These are phyloP conservation scores for Eupithecia abbreviata DNA, from an alignment of 2,888 invertebrate genomes.

Conservation along the genomic window DNA sequence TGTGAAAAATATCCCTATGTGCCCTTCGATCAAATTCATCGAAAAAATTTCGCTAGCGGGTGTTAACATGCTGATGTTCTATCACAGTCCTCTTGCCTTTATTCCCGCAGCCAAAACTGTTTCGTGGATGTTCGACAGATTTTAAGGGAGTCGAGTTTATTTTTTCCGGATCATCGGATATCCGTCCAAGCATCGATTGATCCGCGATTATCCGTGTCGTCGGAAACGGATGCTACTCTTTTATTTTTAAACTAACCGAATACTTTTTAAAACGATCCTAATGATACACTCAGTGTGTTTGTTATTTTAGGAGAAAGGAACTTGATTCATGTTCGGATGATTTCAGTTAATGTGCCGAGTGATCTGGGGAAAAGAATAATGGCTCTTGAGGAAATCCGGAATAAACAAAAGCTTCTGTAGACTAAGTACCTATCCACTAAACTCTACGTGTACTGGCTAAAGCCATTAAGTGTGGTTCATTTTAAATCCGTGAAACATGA, in stretches of 20 bases:
- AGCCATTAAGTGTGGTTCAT: neutral
- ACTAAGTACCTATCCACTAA: neutral
- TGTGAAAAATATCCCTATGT: neutral
- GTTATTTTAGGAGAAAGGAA: constrained; percentile 56
- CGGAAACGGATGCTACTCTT: constrained; percentile 66
- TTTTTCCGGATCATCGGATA: constrained; percentile 53
- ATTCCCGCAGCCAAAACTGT: neutral
- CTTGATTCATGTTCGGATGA: constrained; percentile 48
- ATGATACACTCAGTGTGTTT: constrained; percentile 55
- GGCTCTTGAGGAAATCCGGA: constrained; percentile 21
- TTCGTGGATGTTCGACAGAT: neutral
- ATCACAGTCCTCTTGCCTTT: neutral
- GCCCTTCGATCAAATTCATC: neutral
- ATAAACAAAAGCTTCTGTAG: constrained; percentile 17
- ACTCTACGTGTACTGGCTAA: neutral
- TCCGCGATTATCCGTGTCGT: constrained; percentile 59
- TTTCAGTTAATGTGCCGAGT: constrained; percentile 39
- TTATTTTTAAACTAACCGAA: constrained; percentile 58
- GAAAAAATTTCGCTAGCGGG: neutral
- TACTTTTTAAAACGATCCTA: constrained; percentile 52
- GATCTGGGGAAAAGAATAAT: constrained; percentile 25
- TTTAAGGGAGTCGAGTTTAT: constrained; percentile 26
- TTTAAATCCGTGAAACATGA: neutral
- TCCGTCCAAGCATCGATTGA: constrained; percentile 62
- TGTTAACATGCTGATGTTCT: neutral